Percentiles rank a stretch among this genome's conserved stretches.
phyloP scores from a whole-genome alignment of 1,140 invertebrate species.

The Trachelipus rathkii region DNA sequence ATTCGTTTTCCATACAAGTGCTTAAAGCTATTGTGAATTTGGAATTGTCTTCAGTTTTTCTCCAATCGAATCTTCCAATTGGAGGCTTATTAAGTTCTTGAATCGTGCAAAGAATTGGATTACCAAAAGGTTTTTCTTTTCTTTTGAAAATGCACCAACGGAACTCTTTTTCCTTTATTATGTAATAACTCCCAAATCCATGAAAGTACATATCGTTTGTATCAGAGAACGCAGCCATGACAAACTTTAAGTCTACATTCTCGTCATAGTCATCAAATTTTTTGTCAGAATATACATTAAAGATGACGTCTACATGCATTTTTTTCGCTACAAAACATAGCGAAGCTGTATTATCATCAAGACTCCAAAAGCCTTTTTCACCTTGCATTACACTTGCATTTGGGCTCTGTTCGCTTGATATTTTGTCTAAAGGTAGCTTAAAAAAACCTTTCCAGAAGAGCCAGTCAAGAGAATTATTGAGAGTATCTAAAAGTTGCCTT shows the following conservation, averaged over 20 bases:
- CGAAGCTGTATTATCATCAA: not conserved
- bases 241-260: not conserved
- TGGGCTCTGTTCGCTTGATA: not conserved
- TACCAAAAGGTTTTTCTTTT: not conserved
- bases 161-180: not conserved
- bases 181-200: not conserved
- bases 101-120: not conserved
- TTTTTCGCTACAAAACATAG: not conserved
- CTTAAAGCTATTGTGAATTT: not conserved
- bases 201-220: not conserved
- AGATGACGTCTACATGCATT: not conserved
- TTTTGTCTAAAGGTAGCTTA: not conserved
- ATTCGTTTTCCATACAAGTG: slow-evolving; percentile 43
- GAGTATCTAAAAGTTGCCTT: not conserved
- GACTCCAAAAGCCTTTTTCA: not conserved
- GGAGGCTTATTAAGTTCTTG: not conserved
- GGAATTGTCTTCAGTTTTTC: not conserved
- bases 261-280: not conserved
- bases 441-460: not conserved
- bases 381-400: not conserved
- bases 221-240: not conserved
- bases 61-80: not conserved
- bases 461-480: not conserved
- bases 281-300: not conserved
- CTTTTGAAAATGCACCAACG: not conserved